phyloP scores from a whole-genome alignment of 2,888 invertebrate genomes.

The Diachrysia chrysitis region DNA sequence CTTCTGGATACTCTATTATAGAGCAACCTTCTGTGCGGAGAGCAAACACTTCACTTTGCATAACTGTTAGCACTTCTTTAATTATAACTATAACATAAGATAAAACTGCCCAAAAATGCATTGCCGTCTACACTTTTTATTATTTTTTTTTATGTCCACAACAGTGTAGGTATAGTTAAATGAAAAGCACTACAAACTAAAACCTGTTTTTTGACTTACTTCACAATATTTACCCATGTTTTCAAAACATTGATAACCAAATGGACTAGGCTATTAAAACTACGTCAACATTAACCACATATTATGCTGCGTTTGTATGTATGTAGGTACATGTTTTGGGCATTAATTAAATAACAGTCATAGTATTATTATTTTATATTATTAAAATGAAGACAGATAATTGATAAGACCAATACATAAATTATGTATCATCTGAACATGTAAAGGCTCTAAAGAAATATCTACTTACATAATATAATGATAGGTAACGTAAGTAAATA shows the following conservation, averaged over 20 bases:
- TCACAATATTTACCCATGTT: slow-evolving; percentile 21
- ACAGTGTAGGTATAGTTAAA: neutral
- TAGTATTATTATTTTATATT: neutral
- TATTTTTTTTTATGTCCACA: neutral
- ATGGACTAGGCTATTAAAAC: neutral
- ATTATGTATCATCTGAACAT: too few relatives aligned
- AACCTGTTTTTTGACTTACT: neutral
- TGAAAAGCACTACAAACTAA: slow-evolving; percentile 5
- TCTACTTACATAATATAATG: too few relatives aligned
- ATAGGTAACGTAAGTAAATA: too few relatives aligned
- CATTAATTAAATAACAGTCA: too few relatives aligned
- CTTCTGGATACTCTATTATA: slow-evolving; percentile 55
- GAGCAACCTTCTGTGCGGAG: slow-evolving; percentile 64
- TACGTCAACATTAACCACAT: neutral
- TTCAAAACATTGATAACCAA: slow-evolving; percentile 35
- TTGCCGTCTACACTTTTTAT: slow-evolving; percentile 9
- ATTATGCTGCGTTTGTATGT: neutral
- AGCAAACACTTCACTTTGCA: slow-evolving; percentile 45
- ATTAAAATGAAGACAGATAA: neutral
- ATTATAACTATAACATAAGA: slow-evolving; percentile 29
- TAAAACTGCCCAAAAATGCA: slow-evolving; percentile 23
- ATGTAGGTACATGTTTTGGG: neutral
- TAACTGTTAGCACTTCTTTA: slow-evolving; percentile 3
- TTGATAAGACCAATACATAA: too few relatives aligned
- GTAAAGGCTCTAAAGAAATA: too few relatives aligned